Conservation (phyloP, 2,113 vertebrate species). For the Nansenia antarctica region DNA sequence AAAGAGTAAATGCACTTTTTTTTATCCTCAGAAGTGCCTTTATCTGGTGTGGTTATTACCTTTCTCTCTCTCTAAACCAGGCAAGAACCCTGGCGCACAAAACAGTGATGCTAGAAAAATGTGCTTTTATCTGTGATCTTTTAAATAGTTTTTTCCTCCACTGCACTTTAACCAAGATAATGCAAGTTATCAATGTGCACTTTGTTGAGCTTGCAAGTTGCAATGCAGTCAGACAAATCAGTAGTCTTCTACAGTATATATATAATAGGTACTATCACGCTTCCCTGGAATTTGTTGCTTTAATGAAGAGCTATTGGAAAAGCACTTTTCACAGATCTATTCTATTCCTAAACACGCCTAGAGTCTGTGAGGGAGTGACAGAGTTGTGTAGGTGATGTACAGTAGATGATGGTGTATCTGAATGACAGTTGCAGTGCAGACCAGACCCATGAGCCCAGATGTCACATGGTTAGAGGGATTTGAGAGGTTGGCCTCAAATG, state of each 20-base stretch:
- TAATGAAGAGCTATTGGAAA: constrained; percentile 14
- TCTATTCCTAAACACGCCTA: background rate
- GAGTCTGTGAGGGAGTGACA: background rate
- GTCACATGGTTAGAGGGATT: constrained; percentile 27
- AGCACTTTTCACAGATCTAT: constrained; percentile 23
- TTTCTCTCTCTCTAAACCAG: constrained; percentile 32
- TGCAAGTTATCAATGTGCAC: constrained; percentile 5
- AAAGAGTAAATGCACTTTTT: constrained; percentile 49
- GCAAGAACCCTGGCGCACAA: constrained; percentile 49
- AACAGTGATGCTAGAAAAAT: constrained; percentile 34
- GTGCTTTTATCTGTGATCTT: constrained; percentile 23
- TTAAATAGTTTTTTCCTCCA: constrained; percentile 29
- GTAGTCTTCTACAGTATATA: background rate
- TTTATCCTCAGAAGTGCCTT: constrained; percentile 66
- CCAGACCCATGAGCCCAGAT: constrained; percentile 62
- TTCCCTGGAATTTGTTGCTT: background rate
- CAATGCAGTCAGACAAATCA: constrained; percentile 4
- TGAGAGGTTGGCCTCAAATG: constrained; percentile 34
- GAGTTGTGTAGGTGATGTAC: background rate
- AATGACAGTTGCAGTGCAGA: constrained; percentile 52
- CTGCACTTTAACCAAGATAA: constrained; percentile 57
- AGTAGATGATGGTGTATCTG: constrained; percentile 12
- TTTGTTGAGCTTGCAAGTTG: background rate
- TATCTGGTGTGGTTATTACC: constrained; percentile 37
- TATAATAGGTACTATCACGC: background rate